Evolutionary conservation across 2,888 invertebrate species (phyloP).

Genomic region (Heliconius charithonia): DNA sequence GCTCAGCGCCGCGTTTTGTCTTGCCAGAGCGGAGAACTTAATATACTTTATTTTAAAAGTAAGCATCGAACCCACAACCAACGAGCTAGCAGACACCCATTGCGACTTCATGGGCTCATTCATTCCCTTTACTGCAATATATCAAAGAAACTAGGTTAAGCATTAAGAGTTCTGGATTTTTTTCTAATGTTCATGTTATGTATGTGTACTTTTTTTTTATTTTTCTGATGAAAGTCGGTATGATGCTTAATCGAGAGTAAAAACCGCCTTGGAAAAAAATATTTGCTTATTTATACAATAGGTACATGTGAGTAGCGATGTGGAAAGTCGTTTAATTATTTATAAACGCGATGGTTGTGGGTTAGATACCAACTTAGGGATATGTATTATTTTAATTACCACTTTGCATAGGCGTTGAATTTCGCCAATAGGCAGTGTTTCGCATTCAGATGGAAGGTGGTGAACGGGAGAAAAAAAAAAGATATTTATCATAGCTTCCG

Average conservation of each 20-base stretch:
- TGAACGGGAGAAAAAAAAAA: no score
- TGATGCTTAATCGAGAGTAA: slow-evolving; percentile 5
- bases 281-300: background rate
- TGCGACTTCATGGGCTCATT: background rate
- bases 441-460: no score
- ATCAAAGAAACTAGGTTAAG: slow-evolving; percentile 5
- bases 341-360: background rate
- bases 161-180: slow-evolving; percentile 2
- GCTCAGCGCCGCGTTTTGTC: background rate
- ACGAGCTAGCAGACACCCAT: background rate
- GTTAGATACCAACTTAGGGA: background rate
- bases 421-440: background rate
- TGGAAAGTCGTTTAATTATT: background rate
- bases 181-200: background rate
- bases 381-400: background rate
- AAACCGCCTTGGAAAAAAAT: background rate
- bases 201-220: background rate
- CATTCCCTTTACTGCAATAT: background rate
- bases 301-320: background rate
- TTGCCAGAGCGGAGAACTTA: background rate
- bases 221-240: background rate
- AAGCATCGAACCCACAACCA: background rate
- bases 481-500: background rate
- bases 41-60: background rate
- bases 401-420: background rate